Conservation (phyloP, 2,113 vertebrate genomes). For the Corynorhinus townsendii region DNA sequence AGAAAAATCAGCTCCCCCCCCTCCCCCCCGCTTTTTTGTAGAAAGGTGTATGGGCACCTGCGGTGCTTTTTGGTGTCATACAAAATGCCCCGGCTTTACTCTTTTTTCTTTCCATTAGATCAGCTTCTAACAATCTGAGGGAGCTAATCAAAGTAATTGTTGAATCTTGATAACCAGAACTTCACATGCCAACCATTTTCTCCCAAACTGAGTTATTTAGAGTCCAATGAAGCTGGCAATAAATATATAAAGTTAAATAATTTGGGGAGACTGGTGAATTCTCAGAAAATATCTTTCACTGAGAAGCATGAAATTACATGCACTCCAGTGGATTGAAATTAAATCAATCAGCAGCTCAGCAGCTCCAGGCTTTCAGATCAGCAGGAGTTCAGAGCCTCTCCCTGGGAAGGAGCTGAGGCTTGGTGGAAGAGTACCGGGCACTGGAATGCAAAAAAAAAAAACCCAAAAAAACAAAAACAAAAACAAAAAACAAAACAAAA, state of each 20-base stretch:
- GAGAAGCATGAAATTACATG: conserved; percentile 68
- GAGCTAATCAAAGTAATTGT: conserved; percentile 62
- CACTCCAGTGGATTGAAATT: conserved; percentile 58
- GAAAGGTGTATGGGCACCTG: background rate
- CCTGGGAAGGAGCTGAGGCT: background rate
- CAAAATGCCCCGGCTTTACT: background rate
- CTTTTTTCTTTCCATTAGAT: background rate
- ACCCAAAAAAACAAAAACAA: too few species aligned
- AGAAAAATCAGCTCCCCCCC: background rate
- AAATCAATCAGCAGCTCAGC: conserved; percentile 58
- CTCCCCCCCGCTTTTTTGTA: background rate
- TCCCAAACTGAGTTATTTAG: conserved; percentile 58
- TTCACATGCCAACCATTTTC: conserved; percentile 49
- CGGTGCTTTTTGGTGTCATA: background rate
- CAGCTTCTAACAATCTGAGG: background rate
- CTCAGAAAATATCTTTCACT: conserved; percentile 64
- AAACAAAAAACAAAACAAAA: too few species aligned
- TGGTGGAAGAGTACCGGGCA: background rate
- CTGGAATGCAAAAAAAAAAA: background rate
- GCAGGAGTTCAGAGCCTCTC: background rate
- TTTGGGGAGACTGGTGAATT: conserved; percentile 58
- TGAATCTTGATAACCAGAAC: conserved; percentile 51
- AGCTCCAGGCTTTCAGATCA: conserved; percentile 45
- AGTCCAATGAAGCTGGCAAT: conserved; percentile 58
- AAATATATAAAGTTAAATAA: conserved; percentile 66